Evolutionary conservation across 1,140 invertebrate species (phyloP).

Genomic region (Magallana gigas): DNA sequence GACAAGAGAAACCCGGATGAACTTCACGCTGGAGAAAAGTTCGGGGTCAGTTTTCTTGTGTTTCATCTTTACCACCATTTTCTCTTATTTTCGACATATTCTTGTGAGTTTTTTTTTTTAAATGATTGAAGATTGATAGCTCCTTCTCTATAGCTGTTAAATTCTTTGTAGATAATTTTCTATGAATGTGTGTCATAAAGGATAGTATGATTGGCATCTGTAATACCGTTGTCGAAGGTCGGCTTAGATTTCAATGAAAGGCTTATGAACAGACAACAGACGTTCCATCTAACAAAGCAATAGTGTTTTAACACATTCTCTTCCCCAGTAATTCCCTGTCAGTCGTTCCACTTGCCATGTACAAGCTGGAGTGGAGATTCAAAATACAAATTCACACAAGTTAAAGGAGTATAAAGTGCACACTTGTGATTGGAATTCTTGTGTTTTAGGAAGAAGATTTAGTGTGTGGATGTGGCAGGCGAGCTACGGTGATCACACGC

Average conservation of each 20-base stretch:
- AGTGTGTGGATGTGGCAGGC: slow-evolving; percentile 65
- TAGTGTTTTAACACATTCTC: neutral
- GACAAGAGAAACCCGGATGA: slow-evolving; percentile 46
- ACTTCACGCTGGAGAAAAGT: slow-evolving; percentile 55
- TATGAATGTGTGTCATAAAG: no score
- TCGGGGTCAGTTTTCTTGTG: slow-evolving; percentile 48
- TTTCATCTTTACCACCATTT: neutral
- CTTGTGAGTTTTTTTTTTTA: neutral
- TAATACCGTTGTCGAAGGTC: neutral
- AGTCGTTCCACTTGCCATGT: neutral
- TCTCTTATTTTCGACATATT: neutral
- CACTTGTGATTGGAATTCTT: neutral
- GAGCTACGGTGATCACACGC: slow-evolving; percentile 66
- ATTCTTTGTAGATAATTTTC: neutral
- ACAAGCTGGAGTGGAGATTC: neutral
- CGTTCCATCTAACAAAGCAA: neutral
- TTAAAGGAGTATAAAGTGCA: no score
- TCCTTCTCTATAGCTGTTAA: neutral
- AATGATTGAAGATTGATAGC: neutral
- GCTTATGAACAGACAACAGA: neutral
- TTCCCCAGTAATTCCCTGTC: neutral
- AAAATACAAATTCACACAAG: no score
- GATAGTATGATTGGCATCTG: neutral
- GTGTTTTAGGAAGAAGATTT: slow-evolving; percentile 69
- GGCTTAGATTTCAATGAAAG: neutral